Base-by-base conservation (phyloP, 2,888 invertebrate genomes). In the Antheraea assamensis region DNA sequence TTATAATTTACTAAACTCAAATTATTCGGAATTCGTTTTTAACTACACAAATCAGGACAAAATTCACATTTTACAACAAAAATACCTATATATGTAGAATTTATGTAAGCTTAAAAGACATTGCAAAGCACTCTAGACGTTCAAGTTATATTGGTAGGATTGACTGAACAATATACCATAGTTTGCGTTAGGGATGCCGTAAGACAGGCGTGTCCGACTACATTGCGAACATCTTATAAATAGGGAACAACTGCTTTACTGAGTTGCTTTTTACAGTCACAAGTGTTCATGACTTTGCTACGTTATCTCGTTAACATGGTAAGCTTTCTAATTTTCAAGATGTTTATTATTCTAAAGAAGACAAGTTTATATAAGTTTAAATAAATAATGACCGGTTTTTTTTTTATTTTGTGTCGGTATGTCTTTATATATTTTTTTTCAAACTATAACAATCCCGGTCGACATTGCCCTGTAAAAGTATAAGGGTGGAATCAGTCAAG, bases 401-500 rank as follows among this genome's bases (percentile, higher is more conserved):
- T 61, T 4, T 61, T 17, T 61, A 3, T 64, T 27, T 64, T 30
- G 17, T 64, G 17, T 64, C 24, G 30, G n/a, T n/a, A n/a, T 17
- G n/a, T 3, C 4, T 58, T 8, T 30, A 30, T 64, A 15, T 30
- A 17, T 17, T 30, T 27, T 61, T 8, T 68, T 35, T 68, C n/a
- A 68, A 68, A 66, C 27, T 66, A 66, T 30, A 21, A 66, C 5
- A 71, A 81, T 82, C 81, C 79, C 80, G 81, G 80, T 82, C 83
- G 83, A 81, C 80, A 80, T 76, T 78, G 80, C 79, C 80, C 78
- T 80, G 78, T 78, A 81, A 80, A 81, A 52, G 61, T 66, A 35
- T 84, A 83, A 83, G 85, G 85, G 82, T 83, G 79, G 79, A 82
- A 84, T 83, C 80, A 82, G 81, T 79, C 84, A 84, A 85, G 87